Evolutionary conservation across 2,113 vertebrate species (phyloP).

Genomic region (Merops nubicus): DNA sequence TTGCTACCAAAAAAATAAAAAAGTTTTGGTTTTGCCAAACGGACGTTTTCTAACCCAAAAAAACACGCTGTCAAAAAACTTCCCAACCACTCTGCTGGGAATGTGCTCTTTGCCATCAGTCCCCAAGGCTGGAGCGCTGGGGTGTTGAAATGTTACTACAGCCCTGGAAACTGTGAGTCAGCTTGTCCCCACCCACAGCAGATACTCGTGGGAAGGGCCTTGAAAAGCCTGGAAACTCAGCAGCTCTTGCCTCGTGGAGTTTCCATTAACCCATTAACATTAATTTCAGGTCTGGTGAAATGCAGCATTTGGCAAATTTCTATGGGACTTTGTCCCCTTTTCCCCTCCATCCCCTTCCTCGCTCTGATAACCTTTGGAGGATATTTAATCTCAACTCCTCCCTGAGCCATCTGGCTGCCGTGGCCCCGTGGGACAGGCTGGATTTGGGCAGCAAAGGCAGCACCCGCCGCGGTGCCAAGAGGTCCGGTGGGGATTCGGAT

Average conservation of each 20-base stretch:
- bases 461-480: fast-evolving
- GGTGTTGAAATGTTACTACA: constrained; percentile 63
- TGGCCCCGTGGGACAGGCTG: background rate
- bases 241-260: background rate
- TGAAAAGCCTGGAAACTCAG: constrained; percentile 39
- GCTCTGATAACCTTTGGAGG: background rate
- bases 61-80: constrained; percentile 4
- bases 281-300: background rate
- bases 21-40: background rate
- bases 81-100: constrained; percentile 49
- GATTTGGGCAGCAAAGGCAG: background rate
- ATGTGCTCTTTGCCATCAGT: constrained; percentile 57
- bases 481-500: fast-evolving
- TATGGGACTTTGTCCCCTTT: fast-evolving
- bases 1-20: background rate
- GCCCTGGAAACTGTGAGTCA: constrained; percentile 67
- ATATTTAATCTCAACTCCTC: background rate
- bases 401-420: background rate
- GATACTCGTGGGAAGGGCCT: constrained; percentile 63
- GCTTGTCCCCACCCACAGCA: constrained; percentile 66
- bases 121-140: constrained; percentile 47
- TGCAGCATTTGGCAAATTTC: fast-evolving
- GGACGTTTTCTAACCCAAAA: constrained; percentile 17
- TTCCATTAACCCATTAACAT: constrained; percentile 53
- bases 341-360: fast-evolving